Evolutionary conservation across 2,113 vertebrate species (phyloP).

Genomic region (Zapus hudsonius): DNA sequence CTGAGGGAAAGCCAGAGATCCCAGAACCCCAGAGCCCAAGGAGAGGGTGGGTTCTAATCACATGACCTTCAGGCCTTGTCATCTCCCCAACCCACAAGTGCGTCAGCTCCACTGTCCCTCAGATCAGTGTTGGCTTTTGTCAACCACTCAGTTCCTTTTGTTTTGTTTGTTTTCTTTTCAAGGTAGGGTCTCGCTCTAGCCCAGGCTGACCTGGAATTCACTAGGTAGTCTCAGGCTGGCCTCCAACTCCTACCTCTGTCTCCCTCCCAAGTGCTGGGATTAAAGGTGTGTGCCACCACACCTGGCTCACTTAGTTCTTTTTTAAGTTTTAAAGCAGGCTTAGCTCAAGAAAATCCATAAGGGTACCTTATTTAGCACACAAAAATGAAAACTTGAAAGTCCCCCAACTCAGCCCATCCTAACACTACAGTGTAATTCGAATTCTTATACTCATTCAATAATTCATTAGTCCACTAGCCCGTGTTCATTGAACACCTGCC

Average conservation of each 20-base stretch:
- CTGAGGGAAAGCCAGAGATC: background rate
- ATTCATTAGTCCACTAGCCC: background rate
- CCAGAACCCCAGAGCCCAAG: background rate
- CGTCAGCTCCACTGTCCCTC: background rate
- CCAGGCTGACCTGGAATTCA: no score
- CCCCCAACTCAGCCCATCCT: background rate
- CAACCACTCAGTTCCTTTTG: background rate
- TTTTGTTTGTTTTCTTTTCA: no score
- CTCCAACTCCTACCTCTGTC: no score
- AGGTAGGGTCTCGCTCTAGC: no score
- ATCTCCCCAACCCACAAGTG: background rate
- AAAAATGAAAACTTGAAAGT: background rate
- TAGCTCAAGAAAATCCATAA: background rate
- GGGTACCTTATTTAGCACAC: no score
- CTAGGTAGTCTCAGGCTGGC: no score
- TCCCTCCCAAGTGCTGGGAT: no score
- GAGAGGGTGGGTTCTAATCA: background rate
- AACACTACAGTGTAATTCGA: background rate
- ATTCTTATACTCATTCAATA: constrained; percentile 5
- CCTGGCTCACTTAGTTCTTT: background rate
- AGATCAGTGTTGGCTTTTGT: background rate
- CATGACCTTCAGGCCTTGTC: background rate
- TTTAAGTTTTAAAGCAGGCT: background rate
- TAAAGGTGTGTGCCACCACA: no score
- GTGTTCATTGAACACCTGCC: background rate